Base-by-base conservation (phyloP, 1,140 invertebrate species). In the Anadara kagoshimensis region DNA sequence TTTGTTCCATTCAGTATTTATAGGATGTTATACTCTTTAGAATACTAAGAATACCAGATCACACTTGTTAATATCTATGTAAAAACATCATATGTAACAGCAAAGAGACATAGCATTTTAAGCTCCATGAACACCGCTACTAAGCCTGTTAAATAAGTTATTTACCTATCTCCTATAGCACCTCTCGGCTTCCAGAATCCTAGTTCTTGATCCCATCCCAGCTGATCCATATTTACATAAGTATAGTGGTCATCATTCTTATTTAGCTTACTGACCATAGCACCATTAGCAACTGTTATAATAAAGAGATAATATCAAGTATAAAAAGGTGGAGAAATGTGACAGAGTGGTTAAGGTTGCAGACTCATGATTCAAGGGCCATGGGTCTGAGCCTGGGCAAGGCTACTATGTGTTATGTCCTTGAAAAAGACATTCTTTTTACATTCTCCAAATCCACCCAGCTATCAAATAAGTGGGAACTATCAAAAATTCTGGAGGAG, bases 121-220 rank as follows among this genome's bases (percentile, higher is more conserved):
- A n/a, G 20, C 20, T 51, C 16, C 49, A 51, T 8, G 1, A 16
- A 51, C 11, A 51, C 12, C 18, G 7, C 7, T 51, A 7, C 49
- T 51, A 51, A 20, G 18, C 16, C 18, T n/a, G 7, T 51, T 51
- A 16, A 0, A 51, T 56, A 56, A 56, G 41, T 14, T n/a, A 57
- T 70, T 53, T 78, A 88, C 87, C 81, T 86, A 75, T 88, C 85
- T 54, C 87, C 86, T 8, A 82, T 73, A 12, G 85, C 84, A 8
- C 83, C 86, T 22, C 69, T 73, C 18, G 86, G 86, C 73, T 82
- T 85, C 87, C 87, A 89, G 69, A 86, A 80, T 14, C 59, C 66
- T 12, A 75, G 66, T 11, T 73, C 69, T 12, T 26, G 45, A 43
- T 85, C 84, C 83, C 79, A 89, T n/a, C 75, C 68, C 29, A 89